Conservation (phyloP, 2,113 vertebrate species). For the Tragelaphus imberbis region DNA sequence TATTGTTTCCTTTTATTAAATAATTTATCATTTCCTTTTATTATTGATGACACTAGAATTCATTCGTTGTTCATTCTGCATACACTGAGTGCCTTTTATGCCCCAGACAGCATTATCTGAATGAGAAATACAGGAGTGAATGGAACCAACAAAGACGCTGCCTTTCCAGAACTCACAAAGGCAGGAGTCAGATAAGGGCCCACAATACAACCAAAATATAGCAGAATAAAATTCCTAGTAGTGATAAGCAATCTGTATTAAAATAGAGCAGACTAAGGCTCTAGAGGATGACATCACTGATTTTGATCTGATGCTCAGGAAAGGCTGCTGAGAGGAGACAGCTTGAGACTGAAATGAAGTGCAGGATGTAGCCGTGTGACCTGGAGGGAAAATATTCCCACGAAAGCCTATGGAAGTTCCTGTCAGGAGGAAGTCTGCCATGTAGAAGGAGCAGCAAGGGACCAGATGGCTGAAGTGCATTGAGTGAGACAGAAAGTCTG, state of each 20-base stretch:
- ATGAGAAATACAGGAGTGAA: not conserved
- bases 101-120: not conserved
- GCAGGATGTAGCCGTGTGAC: not conserved
- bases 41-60: not conserved
- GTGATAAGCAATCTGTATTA: not conserved
- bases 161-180: not conserved
- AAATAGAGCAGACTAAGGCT: not conserved
- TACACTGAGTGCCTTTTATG: not conserved
- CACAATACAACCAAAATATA: not conserved
- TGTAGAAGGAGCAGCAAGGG: not conserved
- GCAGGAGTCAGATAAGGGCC: not conserved
- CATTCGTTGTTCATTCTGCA: not conserved
- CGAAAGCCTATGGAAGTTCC: not conserved
- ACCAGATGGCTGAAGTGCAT: not conserved
- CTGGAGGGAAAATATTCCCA: not conserved
- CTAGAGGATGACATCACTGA: not conserved
- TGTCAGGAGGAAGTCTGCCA: not conserved
- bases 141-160: not conserved
- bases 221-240: not conserved
- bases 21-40: slow-evolving; percentile 6
- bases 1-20: not conserved
- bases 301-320: not conserved
- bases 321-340: not conserved
- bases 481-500: not conserved
- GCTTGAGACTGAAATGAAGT: not conserved